phyloP scores from a whole-genome alignment of 2,113 vertebrate genomes.

The Callocephalon fimbriatum region DNA sequence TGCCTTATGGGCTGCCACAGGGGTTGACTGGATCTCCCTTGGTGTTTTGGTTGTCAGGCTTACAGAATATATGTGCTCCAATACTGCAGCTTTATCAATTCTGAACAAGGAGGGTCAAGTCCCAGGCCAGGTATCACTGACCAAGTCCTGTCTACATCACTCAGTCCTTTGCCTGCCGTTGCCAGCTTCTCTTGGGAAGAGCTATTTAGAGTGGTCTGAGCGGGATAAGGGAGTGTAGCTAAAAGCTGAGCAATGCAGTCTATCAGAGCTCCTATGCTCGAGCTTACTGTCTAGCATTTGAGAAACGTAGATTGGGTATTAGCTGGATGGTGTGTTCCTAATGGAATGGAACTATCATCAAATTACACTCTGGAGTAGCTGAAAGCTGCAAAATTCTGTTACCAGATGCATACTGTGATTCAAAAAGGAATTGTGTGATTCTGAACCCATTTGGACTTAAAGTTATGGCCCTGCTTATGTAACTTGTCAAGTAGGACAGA shows the following conservation, averaged over 20 bases:
- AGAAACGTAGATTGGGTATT: background rate
- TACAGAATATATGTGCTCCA: fast-evolving
- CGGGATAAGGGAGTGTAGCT: background rate
- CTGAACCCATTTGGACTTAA: background rate
- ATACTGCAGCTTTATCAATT: background rate
- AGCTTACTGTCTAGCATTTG: background rate
- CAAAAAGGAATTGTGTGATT: background rate
- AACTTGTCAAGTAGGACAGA: background rate
- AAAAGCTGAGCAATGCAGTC: background rate
- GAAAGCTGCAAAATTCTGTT: background rate
- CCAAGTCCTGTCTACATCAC: background rate
- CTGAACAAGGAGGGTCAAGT: background rate
- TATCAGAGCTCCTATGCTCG: background rate
- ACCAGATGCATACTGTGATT: background rate
- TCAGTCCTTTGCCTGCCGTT: background rate
- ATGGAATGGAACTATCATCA: background rate
- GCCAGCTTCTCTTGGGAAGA: background rate
- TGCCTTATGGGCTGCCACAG: background rate
- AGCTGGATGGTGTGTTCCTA: background rate
- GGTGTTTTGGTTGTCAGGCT: background rate
- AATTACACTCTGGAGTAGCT: background rate
- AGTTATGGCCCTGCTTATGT: background rate
- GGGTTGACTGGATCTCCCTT: background rate
- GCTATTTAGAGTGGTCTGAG: background rate
- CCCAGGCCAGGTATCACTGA: background rate